Evolutionary conservation across 1,140 invertebrate species (phyloP).

Genomic region (Heliconius eleuchia): DNA sequence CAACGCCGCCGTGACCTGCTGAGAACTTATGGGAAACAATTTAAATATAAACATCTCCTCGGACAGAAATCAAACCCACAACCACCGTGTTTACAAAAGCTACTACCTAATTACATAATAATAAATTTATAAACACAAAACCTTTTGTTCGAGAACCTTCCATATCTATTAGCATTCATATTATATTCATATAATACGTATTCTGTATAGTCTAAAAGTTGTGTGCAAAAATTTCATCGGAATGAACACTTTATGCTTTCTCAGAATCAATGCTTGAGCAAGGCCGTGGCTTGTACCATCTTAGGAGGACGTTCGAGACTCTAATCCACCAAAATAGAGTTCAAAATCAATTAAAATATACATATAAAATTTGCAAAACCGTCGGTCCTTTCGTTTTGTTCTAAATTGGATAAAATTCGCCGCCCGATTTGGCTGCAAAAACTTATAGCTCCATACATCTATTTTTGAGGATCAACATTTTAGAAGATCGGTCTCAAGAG

Average conservation of each 20-base stretch:
- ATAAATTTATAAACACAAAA: neutral
- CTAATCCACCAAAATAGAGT: neutral
- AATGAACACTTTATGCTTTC: conserved; percentile 40
- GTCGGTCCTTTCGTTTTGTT: conserved; percentile 34
- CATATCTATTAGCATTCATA: conserved; percentile 12
- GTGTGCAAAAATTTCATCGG: conserved; percentile 42
- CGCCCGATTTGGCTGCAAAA: conserved; percentile 35
- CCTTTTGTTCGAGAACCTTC: neutral
- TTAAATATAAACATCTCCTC: neutral
- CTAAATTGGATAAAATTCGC: conserved; percentile 39
- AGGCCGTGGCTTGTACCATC: conserved; percentile 15
- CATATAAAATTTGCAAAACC: conserved; percentile 34
- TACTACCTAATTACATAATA: too few relatives aligned
- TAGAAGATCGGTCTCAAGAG: neutral
- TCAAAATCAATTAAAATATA: conserved; percentile 8
- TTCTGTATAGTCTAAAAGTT: conserved; percentile 34
- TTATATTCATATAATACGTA: conserved; percentile 11
- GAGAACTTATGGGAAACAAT: neutral
- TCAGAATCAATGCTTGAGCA: conserved; percentile 34
- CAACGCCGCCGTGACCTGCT: too few relatives aligned
- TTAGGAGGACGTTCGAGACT: neutral
- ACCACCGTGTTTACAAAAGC: neutral
- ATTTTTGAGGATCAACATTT: conserved; percentile 14
- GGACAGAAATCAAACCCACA: neutral
- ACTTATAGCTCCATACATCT: conserved; percentile 1